Conservation (phyloP, 2,113 vertebrate genomes). For the Galeopterus variegatus region DNA sequence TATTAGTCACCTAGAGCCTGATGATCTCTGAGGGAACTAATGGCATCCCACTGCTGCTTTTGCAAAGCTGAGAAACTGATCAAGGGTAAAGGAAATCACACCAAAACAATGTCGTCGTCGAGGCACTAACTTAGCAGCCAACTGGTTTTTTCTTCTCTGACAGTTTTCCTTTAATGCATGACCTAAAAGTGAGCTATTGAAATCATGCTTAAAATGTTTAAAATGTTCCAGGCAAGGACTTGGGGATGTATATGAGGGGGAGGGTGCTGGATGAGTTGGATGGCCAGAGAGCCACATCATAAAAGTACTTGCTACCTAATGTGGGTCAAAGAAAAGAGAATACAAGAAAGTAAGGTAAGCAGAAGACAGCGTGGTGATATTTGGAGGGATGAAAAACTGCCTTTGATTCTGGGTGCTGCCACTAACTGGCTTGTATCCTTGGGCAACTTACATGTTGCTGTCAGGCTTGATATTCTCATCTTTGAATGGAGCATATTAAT, state of each 20-base stretch:
- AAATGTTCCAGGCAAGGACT: background rate
- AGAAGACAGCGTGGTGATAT: background rate
- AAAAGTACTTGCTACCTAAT: background rate
- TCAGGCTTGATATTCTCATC: background rate
- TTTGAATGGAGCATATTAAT: background rate
- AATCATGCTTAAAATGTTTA: background rate
- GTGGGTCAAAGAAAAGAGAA: background rate
- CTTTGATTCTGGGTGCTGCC: background rate
- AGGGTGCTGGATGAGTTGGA: background rate
- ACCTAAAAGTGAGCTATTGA: background rate
- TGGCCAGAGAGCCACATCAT: background rate
- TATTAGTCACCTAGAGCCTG: background rate
- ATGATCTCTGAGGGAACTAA: constrained; percentile 17
- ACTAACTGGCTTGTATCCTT: background rate
- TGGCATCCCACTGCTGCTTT: background rate
- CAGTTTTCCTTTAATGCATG: background rate
- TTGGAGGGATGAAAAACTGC: background rate
- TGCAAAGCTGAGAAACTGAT: background rate
- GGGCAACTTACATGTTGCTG: background rate
- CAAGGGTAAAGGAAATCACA: background rate
- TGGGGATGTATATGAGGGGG: rapidly evolving
- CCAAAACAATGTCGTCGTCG: background rate
- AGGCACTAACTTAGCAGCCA: background rate
- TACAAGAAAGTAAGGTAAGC: background rate
- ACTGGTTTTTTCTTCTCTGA: background rate